Base-by-base conservation (phyloP, 2,797 vertebrate genomes). In the Xiphorhynchus erythropygius region DNA sequence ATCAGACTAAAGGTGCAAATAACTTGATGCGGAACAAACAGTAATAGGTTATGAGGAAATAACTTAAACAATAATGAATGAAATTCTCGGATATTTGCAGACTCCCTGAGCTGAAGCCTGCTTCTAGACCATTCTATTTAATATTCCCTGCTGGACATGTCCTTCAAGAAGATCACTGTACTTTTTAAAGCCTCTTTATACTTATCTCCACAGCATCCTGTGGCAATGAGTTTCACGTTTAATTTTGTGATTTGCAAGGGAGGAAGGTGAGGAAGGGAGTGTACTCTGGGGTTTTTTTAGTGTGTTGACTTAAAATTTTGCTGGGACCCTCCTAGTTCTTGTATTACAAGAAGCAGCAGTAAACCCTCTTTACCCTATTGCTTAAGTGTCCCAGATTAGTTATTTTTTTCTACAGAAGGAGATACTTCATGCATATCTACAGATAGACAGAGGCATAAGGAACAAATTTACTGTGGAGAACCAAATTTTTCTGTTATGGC, bases 261-360 rank as follows among this genome's bases (percentile, higher is more conserved):
- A n/a, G n/a, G n/a, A n/a, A n/a, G 2, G 12, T 65, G 14, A 67
- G 7, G 8, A 69, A 27, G 2, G 3, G 9, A 52, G 3, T 24
- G n/a, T 64, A 10, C 59, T 81, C 27, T 50, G 7, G 11, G 24
- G 64, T 44, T 6, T 10, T 59, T 90, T 81, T 25, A 52, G 2
- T 0, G 1, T 27, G 14, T 42, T 85, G 24, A 24, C 12, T 62
- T 64, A 69, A 4, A 64, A 8, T 65, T 73, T 89, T 91, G 2
- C 17, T 53, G 50, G 14, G 27, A 79, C 11, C 2, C 37, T 79
- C 46, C 21, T 19, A 69, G 6, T 71, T 63, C 41, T 59, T n/a
- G 2, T 30, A 24, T 28, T 67, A 39, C 8, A 81, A 44, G 50
- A 57, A 85, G 7, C 21, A 52, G 21, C 32, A 85, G 52, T 37